Evolutionary conservation across 1,140 invertebrate genomes (phyloP).

Genomic region (Trypoxylus dichotomus): DNA sequence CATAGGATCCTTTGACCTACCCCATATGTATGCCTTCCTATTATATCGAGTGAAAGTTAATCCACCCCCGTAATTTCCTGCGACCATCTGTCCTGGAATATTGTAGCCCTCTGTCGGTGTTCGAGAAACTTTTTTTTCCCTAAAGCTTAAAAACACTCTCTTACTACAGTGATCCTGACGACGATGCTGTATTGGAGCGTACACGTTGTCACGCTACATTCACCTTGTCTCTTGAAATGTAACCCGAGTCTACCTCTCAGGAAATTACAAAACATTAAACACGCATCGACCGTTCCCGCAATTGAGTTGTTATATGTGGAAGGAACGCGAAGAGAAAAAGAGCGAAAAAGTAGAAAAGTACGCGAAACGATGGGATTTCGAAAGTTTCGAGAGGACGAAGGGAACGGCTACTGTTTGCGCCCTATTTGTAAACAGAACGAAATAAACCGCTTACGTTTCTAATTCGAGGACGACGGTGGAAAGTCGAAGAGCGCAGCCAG

Average conservation of each 20-base stretch:
- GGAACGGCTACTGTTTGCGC: slow-evolving; percentile 9
- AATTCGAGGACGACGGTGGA: not conserved
- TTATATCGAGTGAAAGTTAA: not conserved
- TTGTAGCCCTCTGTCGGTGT: not conserved
- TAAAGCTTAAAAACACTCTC: slow-evolving; percentile 1
- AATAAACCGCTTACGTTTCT: not conserved
- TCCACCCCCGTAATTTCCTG: not conserved
- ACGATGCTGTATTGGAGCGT: not conserved
- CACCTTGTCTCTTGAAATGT: slow-evolving; percentile 21
- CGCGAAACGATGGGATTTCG: not conserved
- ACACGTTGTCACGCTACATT: not conserved
- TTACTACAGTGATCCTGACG: not conserved
- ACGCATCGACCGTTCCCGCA: slow-evolving; percentile 15
- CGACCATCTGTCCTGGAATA: not conserved
- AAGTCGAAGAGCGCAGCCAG: not conserved
- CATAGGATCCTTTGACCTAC: not conserved
- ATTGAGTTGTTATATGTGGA: slow-evolving; percentile 22
- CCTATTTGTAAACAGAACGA: slow-evolving; percentile 11
- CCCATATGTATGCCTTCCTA: too few relatives aligned
- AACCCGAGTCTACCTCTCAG: slow-evolving; percentile 1
- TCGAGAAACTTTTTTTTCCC: slow-evolving; percentile 1
- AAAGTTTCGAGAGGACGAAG: not conserved
- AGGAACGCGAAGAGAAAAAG: not conserved
- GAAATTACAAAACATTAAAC: slow-evolving; percentile 24
- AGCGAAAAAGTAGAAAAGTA: slow-evolving; percentile 13